Conservation (phyloP, 2,888 invertebrate genomes). For the Cataglyphis altisquamis region DNA sequence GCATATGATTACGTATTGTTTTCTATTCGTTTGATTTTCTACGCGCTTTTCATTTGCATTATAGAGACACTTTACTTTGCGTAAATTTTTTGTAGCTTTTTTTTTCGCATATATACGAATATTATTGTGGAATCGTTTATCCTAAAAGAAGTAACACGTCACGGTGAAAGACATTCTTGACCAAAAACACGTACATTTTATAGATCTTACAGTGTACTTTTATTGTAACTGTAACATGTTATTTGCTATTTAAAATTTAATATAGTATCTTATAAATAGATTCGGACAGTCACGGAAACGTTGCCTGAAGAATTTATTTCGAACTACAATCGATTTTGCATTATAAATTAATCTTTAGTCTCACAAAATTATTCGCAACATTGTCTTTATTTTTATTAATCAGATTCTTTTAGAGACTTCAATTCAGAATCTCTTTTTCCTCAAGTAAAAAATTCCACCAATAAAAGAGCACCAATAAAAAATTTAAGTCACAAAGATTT, state of each 20-base stretch:
- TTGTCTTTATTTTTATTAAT: background rate
- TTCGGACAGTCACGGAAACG: background rate
- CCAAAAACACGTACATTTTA: slow-evolving; percentile 19
- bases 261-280: background rate
- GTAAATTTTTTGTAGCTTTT: background rate
- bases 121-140: slow-evolving; percentile 14
- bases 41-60: background rate
- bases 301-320: background rate
- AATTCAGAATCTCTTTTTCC: background rate
- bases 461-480: background rate
- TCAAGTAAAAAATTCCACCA: background rate
- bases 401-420: background rate
- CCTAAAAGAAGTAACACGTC: slow-evolving; percentile 14
- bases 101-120: background rate
- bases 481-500: background rate
- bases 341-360: background rate
- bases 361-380: background rate
- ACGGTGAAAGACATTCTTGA: slow-evolving; percentile 10
- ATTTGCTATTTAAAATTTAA: slow-evolving; percentile 6
- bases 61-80: background rate
- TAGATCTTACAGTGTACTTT: background rate
- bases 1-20: background rate
- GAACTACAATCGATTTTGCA: background rate
- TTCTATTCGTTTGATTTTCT: background rate
- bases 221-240: background rate